These are phyloP conservation scores for Fistularia commersonii DNA, from an alignment of 2,797 vertebrate species.

Conservation along the genomic window DNA sequence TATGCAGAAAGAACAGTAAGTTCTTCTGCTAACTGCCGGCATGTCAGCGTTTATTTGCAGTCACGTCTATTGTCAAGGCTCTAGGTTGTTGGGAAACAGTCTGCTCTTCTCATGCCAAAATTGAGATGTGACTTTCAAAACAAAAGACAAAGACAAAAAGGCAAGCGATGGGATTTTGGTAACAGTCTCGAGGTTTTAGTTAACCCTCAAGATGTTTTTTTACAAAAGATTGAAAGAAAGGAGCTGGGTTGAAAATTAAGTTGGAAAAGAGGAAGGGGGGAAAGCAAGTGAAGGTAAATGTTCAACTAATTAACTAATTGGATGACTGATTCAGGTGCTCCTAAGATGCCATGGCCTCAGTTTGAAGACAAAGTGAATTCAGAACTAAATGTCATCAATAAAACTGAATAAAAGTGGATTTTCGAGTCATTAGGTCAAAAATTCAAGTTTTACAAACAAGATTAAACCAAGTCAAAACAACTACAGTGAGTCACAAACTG, in stretches of 20 bases:
- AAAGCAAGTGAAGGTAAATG: too few species aligned
- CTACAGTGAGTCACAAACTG: slow-evolving; percentile 7
- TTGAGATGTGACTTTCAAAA: slow-evolving; percentile 36
- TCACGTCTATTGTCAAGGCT: slow-evolving; percentile 18
- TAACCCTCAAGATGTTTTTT: not conserved
- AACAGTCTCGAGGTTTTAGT: slow-evolving; percentile 11
- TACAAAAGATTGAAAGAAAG: not conserved
- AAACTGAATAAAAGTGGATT: too few species aligned
- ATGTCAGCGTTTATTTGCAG: slow-evolving; percentile 28
- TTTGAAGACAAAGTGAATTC: too few species aligned
- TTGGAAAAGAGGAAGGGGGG: not conserved
- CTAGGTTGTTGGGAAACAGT: slow-evolving; percentile 28
- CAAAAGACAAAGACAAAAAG: slow-evolving; percentile 27
- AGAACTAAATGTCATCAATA: too few species aligned
- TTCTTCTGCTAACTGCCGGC: too few species aligned
- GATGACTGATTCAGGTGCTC: too few species aligned
- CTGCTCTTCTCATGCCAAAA: slow-evolving; percentile 24
- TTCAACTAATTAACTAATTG: too few species aligned
- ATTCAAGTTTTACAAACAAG: not conserved
- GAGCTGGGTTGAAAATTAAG: not conserved
- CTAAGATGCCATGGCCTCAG: too few species aligned
- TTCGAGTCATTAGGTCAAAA: too few species aligned
- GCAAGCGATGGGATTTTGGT: slow-evolving; percentile 7
- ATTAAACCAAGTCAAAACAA: slow-evolving; percentile 12
- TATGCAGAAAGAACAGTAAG: slow-evolving; percentile 7